A percentile compares a stretch with the other conserved stretches of the same genome.
Conservation (phyloP, 2,888 invertebrate species). For the Spisula solida region DNA sequence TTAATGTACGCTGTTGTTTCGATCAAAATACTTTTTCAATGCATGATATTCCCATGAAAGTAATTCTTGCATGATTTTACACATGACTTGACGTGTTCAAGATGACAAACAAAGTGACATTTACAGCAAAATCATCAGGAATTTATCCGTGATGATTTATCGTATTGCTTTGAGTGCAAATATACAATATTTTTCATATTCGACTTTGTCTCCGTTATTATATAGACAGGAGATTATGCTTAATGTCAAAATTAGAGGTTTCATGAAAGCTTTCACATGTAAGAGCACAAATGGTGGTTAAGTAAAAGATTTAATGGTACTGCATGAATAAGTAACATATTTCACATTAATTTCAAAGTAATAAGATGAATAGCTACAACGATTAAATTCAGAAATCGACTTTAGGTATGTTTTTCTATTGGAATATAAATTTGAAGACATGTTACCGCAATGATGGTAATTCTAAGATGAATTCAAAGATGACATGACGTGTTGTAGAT, state of each 20-base stretch:
- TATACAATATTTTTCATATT: too few species aligned
- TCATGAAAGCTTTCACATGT: conserved; percentile 1
- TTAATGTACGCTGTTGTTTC: too few species aligned
- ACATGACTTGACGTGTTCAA: conserved; percentile 1
- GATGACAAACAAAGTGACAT: background rate
- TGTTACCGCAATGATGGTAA: background rate
- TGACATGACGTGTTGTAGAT: background rate
- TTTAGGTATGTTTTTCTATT: background rate
- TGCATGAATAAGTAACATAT: background rate
- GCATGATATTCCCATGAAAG: too few species aligned
- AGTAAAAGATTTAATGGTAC: background rate
- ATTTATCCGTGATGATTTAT: background rate
- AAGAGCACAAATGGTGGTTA: background rate
- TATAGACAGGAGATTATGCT: too few species aligned
- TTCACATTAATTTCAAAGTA: background rate
- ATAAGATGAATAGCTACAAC: background rate
- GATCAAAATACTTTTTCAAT: too few species aligned
- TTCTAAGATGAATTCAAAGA: background rate
- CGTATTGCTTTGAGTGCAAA: background rate
- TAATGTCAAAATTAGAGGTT: background rate
- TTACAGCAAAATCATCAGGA: background rate
- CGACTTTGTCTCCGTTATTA: too few species aligned
- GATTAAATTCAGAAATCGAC: background rate
- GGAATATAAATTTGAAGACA: conserved; percentile 1
- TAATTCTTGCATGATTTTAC: too few species aligned